Percentiles rank a stretch among this genome's conserved stretches.
These are phyloP conservation scores for Cotesia typhae DNA, from an alignment of 1,140 invertebrate species.

Conservation along the genomic window DNA sequence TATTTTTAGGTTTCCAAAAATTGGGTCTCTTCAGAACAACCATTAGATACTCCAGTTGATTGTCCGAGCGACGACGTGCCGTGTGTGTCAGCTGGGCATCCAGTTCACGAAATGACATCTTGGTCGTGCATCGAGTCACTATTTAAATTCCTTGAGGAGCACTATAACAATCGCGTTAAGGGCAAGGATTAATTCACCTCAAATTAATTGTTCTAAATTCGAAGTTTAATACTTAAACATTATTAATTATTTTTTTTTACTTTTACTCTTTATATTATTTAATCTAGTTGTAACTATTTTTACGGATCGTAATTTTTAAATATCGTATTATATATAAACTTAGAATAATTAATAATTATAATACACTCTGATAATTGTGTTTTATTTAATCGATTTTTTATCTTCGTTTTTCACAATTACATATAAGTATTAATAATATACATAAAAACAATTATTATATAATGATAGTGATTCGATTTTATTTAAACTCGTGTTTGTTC, in stretches of 20 bases:
- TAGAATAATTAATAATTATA: no score
- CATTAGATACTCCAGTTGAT: conserved; percentile 60
- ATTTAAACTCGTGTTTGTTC: no score
- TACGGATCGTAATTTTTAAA: not conserved
- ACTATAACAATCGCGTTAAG: conserved; percentile 43
- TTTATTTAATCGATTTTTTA: no score
- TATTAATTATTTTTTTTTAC: no score
- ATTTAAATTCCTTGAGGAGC: conserved; percentile 65
- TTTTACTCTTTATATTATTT: no score
- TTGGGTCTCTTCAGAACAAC: conserved; percentile 63
- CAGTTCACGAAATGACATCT: conserved; percentile 68
- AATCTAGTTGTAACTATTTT: no score
- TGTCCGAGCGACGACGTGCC: conserved; percentile 53
- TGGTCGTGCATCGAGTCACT: conserved; percentile 66
- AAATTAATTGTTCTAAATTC: conserved; percentile 34
- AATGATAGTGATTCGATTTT: no score
- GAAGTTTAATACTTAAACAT: conserved; percentile 16
- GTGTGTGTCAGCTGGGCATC: conserved; percentile 66
- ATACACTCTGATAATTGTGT: no score
- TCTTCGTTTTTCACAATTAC: no score
- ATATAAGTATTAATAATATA: no score
- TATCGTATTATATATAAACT: no score
- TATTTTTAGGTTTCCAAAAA: conserved; percentile 60
- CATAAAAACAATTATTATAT: no score
- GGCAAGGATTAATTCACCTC: conserved; percentile 26